Percentiles rank a stretch among this genome's conserved stretches.
Conservation (phyloP, 2,888 invertebrate genomes). For the Macaria notata region DNA sequence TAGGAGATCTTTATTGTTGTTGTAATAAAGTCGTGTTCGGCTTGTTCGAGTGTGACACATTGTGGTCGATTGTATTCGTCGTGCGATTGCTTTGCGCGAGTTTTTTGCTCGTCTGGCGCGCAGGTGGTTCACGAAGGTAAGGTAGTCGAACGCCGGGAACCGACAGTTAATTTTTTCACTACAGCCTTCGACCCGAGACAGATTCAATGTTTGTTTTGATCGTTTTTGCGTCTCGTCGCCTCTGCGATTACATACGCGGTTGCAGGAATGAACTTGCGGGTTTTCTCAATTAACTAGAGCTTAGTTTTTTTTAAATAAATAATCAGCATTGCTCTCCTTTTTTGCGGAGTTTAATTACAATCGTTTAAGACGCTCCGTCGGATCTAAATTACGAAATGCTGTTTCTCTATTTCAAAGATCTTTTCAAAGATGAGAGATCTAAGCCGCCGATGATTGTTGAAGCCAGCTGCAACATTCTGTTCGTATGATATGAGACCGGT, state of each 20-base stretch:
- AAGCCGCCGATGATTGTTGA: not conserved
- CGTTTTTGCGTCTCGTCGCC: constrained; percentile 53
- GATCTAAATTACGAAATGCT: not conserved
- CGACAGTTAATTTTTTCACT: constrained; percentile 53
- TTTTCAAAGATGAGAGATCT: not conserved
- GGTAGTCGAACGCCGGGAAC: constrained; percentile 45
- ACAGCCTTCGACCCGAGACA: constrained; percentile 51
- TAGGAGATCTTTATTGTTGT: constrained; percentile 4
- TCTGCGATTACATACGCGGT: constrained; percentile 27
- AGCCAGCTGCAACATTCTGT: constrained; percentile 8
- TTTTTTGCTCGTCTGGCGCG: constrained; percentile 71
- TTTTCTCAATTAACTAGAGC: constrained; percentile 1
- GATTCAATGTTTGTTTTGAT: constrained; percentile 60
- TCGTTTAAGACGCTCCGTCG: too few relatives aligned
- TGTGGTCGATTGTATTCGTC: constrained; percentile 32
- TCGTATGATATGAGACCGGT: constrained; percentile 7
- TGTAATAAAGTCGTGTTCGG: constrained; percentile 27
- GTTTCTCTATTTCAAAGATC: not conserved
- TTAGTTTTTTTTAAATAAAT: not conserved
- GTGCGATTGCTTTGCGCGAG: constrained; percentile 54
- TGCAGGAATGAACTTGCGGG: not conserved
- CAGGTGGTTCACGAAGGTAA: constrained; percentile 58
- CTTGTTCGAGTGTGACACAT: constrained; percentile 17
- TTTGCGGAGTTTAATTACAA: not conserved
- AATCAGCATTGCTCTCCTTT: not conserved